Base-by-base conservation (phyloP, 2,888 invertebrate genomes). In the Phania funesta region DNA sequence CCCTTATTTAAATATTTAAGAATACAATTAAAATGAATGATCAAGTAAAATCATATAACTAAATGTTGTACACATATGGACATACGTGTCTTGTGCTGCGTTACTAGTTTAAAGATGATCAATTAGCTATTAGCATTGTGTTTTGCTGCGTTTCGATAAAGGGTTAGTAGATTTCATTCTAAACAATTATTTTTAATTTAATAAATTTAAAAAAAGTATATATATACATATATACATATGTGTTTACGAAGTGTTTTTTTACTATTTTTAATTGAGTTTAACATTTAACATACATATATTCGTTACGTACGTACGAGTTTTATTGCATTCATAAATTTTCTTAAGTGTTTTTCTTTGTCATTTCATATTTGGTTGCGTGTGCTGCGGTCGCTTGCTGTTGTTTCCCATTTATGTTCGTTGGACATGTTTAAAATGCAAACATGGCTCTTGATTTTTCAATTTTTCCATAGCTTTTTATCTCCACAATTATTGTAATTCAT, bases 291-390 rank as follows among this genome's bases (percentile, higher is more conserved):
- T 16, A n/a, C n/a, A n/a, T n/a, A n/a, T n/a, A n/a, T n/a, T n/a
- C n/a, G n/a, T n/a, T n/a, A n/a, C n/a, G n/a, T n/a, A 74, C 26
- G 24, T 38, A 50, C 52, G 9, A 22, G 7, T 18, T 64, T 54
- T 56, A 58, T 54, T 54, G 56, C 46, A 65, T 65, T 64, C 74
- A 77, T 77, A 70, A 62, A 77, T 62, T 64, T 77, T 70, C 62
- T 65, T 44, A 50, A 78, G 56, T 58, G 58, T 56, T 56, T 75
- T 70, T 64, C 70, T 64, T 75, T 75, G 75, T 75, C 41, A 24
- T 68, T 75, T 29, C 64, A 64, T 70, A 75, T 70, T 46, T 70
- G 80, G 64, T 8, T 35, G 44, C 11, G 20, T 62, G 20, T 48
- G 70, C 32, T 56, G 26, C 6, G 44, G 48, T 48, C 38, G 24